A percentile compares a stretch with the other conserved stretches of the same genome.
phyloP scores from a whole-genome alignment of 2,888 invertebrate species.

The Pyralis farinalis region DNA sequence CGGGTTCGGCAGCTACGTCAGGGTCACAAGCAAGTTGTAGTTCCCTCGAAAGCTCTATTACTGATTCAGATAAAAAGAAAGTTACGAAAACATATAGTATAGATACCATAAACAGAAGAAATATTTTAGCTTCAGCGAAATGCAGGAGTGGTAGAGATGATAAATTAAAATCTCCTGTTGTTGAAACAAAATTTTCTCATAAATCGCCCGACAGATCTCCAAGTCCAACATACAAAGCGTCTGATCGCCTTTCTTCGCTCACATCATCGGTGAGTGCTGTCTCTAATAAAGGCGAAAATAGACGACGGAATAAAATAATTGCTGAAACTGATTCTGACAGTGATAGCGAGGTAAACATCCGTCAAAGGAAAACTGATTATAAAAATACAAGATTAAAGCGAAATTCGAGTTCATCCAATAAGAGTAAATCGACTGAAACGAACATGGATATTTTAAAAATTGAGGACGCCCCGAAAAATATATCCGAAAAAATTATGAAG shows the following conservation, averaged over 20 bases:
- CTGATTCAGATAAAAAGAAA: constrained; percentile 83
- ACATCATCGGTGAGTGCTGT: constrained; percentile 75
- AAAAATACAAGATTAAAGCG: constrained; percentile 71
- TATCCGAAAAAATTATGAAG: constrained; percentile 58
- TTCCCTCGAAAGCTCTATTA: constrained; percentile 83
- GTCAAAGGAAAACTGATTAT: constrained; percentile 68
- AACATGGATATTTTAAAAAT: constrained; percentile 46
- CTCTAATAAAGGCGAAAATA: constrained; percentile 73
- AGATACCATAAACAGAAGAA: constrained; percentile 92
- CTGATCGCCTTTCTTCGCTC: constrained; percentile 79
- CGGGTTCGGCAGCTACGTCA: constrained; percentile 86
- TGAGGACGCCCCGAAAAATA: constrained; percentile 53
- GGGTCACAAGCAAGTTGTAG: constrained; percentile 87
- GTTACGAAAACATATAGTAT: constrained; percentile 90
- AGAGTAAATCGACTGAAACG: constrained; percentile 56
- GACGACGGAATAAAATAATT: constrained; percentile 70
- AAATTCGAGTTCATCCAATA: constrained; percentile 61
- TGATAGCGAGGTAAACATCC: constrained; percentile 60
- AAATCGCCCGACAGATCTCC: constrained; percentile 74
- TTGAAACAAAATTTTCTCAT: constrained; percentile 86
- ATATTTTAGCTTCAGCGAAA: constrained; percentile 92
- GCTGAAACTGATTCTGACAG: constrained; percentile 67
- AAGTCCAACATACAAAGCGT: constrained; percentile 69
- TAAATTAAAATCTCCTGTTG: constrained; percentile 85
- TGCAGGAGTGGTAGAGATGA: constrained; percentile 90